phyloP scores from a whole-genome alignment of 1,140 invertebrate genomes.

The Coenobita brevimanus region DNA sequence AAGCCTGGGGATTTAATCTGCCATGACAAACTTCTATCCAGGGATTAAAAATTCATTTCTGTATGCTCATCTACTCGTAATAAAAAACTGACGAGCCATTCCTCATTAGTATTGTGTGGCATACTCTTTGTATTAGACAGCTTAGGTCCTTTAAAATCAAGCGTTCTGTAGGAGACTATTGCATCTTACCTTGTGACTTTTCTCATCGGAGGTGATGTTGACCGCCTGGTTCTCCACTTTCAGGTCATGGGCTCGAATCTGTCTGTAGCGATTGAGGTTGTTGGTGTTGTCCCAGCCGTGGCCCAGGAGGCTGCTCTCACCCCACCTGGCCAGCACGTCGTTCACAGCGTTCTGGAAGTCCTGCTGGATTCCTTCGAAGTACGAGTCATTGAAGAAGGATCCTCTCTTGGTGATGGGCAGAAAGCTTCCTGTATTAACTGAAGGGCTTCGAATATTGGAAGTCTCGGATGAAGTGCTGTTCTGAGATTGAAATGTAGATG shows the following conservation, averaged over 20 bases:
- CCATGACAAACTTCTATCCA: no score
- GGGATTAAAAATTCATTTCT: no score
- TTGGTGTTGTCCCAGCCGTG: neutral
- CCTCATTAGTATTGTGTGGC: no score
- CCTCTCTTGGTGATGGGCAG: slow-evolving; percentile 21
- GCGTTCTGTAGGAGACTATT: no score
- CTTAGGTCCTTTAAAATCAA: no score
- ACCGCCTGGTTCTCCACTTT: neutral
- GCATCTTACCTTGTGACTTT: slow-evolving; percentile 7
- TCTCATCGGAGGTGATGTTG: slow-evolving; percentile 1
- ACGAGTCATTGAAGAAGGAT: slow-evolving; percentile 13
- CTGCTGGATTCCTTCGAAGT: slow-evolving; percentile 8
- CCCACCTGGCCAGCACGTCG: neutral
- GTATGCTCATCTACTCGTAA: no score
- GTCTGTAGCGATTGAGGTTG: neutral
- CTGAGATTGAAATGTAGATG: neutral
- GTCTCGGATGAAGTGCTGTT: neutral
- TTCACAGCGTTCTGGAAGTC: slow-evolving; percentile 20
- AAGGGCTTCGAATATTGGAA: neutral
- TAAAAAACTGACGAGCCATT: no score
- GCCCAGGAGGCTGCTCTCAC: neutral
- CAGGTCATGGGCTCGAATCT: neutral
- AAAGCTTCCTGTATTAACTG: neutral
- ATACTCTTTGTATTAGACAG: no score
- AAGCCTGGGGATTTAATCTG: no score